Percentiles rank a stretch among this genome's conserved stretches.
phyloP scores from a whole-genome alignment of 1,140 invertebrate species.

The Acyrthosiphon pisum region DNA sequence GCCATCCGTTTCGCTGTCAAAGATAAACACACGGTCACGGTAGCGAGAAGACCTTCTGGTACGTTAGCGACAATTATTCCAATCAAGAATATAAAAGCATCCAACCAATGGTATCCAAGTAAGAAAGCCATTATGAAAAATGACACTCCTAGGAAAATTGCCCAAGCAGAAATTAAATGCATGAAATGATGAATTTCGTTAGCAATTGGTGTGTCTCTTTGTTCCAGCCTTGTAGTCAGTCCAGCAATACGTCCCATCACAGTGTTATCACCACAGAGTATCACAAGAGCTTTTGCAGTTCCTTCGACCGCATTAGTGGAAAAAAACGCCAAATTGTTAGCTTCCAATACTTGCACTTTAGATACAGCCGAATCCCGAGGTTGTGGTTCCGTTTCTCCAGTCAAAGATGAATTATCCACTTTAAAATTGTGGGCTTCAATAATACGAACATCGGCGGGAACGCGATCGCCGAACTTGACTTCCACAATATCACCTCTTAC shows the following conservation, averaged over 20 bases:
- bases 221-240: conserved; percentile 75
- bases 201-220: conserved; percentile 78
- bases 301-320: conserved; percentile 82
- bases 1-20: conserved; percentile 80
- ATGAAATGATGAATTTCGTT: conserved; percentile 82
- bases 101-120: conserved; percentile 75
- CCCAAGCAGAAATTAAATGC: conserved; percentile 77
- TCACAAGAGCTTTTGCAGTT: conserved; percentile 76
- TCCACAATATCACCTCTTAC: conserved; percentile 77
- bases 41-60: conserved; percentile 81
- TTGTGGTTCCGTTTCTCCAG: conserved; percentile 80
- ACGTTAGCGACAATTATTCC: conserved; percentile 86
- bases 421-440: conserved; percentile 71
- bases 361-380: conserved; percentile 63
- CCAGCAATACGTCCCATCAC: conserved; percentile 87
- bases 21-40: conserved; percentile 79
- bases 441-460: conserved; percentile 79
- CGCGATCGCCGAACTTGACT: conserved; percentile 76
- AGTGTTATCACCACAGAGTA: conserved; percentile 80
- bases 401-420: conserved; percentile 72
- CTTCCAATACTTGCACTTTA: conserved; percentile 71
- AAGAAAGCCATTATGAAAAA: conserved; percentile 78
- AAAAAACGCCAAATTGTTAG: conserved; percentile 80
- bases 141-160: conserved; percentile 76
- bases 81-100: conserved; percentile 82